Evolutionary conservation across 2,113 vertebrate species (phyloP).

Genomic region (Larimichthys polyactis): DNA sequence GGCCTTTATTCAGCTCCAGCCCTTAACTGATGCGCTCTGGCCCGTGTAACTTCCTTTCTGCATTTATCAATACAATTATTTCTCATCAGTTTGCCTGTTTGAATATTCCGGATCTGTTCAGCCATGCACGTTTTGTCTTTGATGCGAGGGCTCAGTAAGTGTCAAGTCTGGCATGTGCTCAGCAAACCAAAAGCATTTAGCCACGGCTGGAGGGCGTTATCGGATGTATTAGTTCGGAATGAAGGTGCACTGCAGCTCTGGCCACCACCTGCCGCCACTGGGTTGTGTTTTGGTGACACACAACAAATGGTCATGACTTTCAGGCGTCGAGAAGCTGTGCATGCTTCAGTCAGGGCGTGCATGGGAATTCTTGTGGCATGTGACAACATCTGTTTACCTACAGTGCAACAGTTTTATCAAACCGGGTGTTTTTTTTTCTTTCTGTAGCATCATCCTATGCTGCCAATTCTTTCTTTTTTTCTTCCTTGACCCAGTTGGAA

Average conservation of each 20-base stretch:
- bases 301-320: constrained; percentile 8
- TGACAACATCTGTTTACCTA: neutral
- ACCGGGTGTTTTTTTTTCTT: neutral
- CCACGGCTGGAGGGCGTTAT: constrained; percentile 15
- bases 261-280: constrained; percentile 42
- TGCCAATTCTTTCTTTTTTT: neutral
- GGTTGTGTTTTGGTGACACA: constrained; percentile 19
- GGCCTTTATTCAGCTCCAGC: constrained; percentile 9
- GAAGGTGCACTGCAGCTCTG: constrained; percentile 27
- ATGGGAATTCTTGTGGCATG: neutral
- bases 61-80: constrained; percentile 24
- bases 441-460: neutral
- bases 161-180: constrained; percentile 29
- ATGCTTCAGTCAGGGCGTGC: neutral
- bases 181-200: constrained; percentile 43
- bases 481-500: neutral
- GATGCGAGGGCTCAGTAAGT: constrained; percentile 23
- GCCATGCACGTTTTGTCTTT: constrained; percentile 28
- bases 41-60: neutral
- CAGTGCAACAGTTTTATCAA: neutral
- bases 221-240: constrained; percentile 42
- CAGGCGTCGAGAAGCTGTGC: neutral
- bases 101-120: constrained; percentile 16
- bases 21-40: constrained; percentile 6
- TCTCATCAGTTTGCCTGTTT: constrained; percentile 7